Conservation (phyloP, 2,888 invertebrate species). For the Choristoneura rosaceana region DNA sequence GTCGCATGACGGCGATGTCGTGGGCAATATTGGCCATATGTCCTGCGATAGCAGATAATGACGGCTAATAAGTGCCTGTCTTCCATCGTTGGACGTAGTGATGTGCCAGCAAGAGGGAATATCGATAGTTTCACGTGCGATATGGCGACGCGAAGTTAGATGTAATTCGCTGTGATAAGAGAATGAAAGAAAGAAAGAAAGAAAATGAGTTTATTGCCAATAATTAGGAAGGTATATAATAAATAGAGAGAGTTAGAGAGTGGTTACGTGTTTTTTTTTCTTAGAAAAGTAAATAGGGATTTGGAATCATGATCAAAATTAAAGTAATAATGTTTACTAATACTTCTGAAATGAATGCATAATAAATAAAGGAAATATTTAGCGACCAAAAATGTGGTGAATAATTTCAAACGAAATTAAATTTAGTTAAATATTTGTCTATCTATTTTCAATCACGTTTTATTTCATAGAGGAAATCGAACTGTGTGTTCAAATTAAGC, state of each 20-base stretch:
- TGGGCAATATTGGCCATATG: slow-evolving; percentile 82
- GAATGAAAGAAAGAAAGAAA: no score
- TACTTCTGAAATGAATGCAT: background rate
- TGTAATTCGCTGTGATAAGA: no score
- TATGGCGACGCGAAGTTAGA: background rate
- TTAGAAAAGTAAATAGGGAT: no score
- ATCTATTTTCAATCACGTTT: background rate
- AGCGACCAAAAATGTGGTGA: background rate
- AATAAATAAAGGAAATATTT: background rate
- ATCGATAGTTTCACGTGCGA: slow-evolving; percentile 48
- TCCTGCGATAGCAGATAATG: slow-evolving; percentile 83
- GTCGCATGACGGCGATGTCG: slow-evolving; percentile 74
- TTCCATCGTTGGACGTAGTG: slow-evolving; percentile 71
- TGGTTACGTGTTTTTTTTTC: no score
- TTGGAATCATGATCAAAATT: no score
- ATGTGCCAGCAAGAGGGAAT: slow-evolving; percentile 43
- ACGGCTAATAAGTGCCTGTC: slow-evolving; percentile 83
- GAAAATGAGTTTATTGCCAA: no score
- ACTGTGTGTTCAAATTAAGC: background rate
- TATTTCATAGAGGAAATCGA: background rate
- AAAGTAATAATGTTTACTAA: no score
- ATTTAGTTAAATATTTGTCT: background rate
- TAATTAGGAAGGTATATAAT: no score
- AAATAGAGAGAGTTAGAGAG: no score
- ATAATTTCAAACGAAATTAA: background rate